Base-by-base conservation (phyloP, 2,888 invertebrate genomes). In the Chrysina gloriosa region DNA sequence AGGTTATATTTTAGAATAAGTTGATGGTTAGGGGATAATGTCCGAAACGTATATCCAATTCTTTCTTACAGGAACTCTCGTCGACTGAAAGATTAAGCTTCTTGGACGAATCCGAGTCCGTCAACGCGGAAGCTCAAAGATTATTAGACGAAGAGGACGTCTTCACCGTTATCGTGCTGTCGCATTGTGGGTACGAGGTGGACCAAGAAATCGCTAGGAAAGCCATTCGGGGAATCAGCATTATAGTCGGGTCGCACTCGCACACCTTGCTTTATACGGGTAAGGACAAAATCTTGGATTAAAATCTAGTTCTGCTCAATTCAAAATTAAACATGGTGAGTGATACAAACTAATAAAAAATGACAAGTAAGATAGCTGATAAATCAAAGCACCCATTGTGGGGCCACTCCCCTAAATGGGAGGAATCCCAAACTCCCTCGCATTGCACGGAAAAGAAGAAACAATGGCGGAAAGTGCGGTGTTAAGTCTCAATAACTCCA, bases 181-280 rank as follows among this genome's bases (percentile, higher is more conserved):
- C 95, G 0, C 95, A 96, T 79, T 89, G 92, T 56, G 95, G 95
- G 1, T 85, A 92, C 50, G 87, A 89, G 1, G 86, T 88, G 16
- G 92, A 92, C 74, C 83, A 86, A 84, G 78, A 83, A 27, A 88
- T 95, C 70, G 95, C 94, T 0, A 78, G 80, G 2, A 83, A 86
- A 2, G 89, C 87, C 39, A 87, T 91, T 1, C 86, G 88, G 0
- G 87, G 89, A 29, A 87, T 96, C 63, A 93, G 94, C 79, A 85
- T 95, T 0, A 91, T 96, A 66, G 91, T 96, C n/a, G 95, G 95
- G 3, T 92, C 90, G 0, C 95, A 95, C 79, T 91, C 93, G 0
- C 93, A 96, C 80, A 90, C 92, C 0, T 88, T 95, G 73, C 85
- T 95, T 0, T 95, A 88, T 80, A 89, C 89, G 4, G 86, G 86